Conservation (phyloP, 2,888 invertebrate species). For the Buathra laborator region DNA sequence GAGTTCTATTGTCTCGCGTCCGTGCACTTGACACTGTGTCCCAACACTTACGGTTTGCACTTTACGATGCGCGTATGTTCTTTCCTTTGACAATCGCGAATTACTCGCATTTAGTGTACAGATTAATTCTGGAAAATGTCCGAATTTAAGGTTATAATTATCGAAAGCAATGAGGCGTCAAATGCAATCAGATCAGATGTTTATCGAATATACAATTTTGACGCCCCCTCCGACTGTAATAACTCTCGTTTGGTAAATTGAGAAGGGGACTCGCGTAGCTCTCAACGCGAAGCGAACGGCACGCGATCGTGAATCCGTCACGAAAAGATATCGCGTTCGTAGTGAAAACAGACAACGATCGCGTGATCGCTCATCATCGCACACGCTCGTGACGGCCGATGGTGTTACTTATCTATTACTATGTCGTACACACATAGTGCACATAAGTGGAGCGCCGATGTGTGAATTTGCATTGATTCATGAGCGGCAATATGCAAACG, state of each 20-base stretch:
- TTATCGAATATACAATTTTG: neutral
- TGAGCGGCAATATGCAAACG: neutral
- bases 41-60: neutral
- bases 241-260: conserved; percentile 12
- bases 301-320: conserved; percentile 17
- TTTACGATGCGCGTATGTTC: neutral
- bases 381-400: neutral
- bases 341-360: conserved; percentile 15
- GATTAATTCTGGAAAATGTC: neutral
- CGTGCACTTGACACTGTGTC: conserved; percentile 43
- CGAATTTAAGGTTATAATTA: neutral
- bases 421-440: neutral
- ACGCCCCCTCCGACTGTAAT: neutral
- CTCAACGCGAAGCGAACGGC: neutral
- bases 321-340: conserved; percentile 8
- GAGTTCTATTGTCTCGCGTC: conserved; percentile 45
- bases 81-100: neutral
- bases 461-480: neutral
- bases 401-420: neutral
- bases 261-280: neutral
- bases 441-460: neutral
- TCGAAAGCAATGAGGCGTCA: neutral
- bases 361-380: conserved; percentile 30
- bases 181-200: neutral
- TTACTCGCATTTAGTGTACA: neutral